Evolutionary conservation across 1,140 invertebrate genomes (phyloP), one percentile per base, ranked within the genome.

Genomic region (Ylistrum balloti): DNA sequence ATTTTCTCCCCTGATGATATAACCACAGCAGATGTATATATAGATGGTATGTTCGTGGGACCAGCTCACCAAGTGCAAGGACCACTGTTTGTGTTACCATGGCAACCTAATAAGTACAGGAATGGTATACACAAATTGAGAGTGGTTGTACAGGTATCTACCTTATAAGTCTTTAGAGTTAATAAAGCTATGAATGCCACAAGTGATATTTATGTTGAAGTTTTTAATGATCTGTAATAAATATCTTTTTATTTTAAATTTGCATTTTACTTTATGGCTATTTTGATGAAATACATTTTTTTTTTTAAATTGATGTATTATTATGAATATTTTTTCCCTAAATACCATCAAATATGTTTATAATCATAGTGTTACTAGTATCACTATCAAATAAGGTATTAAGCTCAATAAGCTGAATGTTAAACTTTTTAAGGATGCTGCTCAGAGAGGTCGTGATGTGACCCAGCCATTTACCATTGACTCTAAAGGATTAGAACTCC

Each of bases 391-490:
- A n/a, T n/a, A n/a, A n/a, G n/a, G n/a, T n/a, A n/a, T n/a, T n/a
- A n/a, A n/a, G n/a, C n/a, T n/a, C n/a, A n/a, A 0, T 85, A 87
- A 45, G 0, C 34, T 91, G 11, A 41, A 9, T 86, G 20, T 35
- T n/a, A 91, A 91, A 88, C 91, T 88, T 88, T 95, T 96, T 95
- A 92, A 98, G 97, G 98, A 98, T 97, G 95, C 95, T 35, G 93
- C 97, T 92, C 97, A 97, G 0, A 97, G 97, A 94, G 95, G 97
- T 93, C 96, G 96, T 91, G 96, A 96, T 90, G 94, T 97, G 33
- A 96, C 95, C n/a, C 98, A 98, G 94, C 97, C 97, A 91, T 98
- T 98, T 97, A 97, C 98, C 34, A 96, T 98, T 33, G 98, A 98
- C 96, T 97, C 97, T 13, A 97, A 97, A 22, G 96, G 96, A 93